Evolutionary conservation across 2,888 invertebrate genomes (phyloP).

Genomic region (Aphrophora alni): DNA sequence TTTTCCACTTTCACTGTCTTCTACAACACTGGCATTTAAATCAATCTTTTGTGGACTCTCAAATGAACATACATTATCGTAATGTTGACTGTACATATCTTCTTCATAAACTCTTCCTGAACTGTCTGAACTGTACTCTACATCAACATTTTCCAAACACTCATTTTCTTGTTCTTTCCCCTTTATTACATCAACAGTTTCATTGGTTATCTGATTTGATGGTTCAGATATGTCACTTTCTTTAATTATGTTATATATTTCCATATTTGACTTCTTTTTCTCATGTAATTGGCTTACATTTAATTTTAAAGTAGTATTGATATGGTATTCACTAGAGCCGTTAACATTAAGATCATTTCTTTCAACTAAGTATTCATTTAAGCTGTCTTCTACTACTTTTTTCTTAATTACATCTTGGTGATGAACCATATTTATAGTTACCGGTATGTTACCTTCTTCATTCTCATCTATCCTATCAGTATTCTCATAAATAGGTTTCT

Average conservation of each 20-base stretch:
- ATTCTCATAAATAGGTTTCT: too few relatives aligned
- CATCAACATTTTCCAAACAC: not conserved
- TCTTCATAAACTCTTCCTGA: slow-evolving; percentile 6
- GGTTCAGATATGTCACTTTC: too few relatives aligned
- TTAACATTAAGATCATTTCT: too few relatives aligned
- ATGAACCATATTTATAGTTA: too few relatives aligned
- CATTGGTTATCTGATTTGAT: too few relatives aligned
- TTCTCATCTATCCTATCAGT: too few relatives aligned
- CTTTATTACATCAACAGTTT: not conserved
- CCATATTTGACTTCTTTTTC: not conserved
- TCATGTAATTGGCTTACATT: not conserved
- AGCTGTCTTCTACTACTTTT: too few relatives aligned
- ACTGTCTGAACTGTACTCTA: not conserved
- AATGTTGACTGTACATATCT: not conserved
- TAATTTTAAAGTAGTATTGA: too few relatives aligned
- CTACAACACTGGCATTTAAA: not conserved
- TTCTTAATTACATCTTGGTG: too few relatives aligned
- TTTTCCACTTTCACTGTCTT: not conserved
- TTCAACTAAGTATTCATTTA: too few relatives aligned
- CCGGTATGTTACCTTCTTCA: too few relatives aligned
- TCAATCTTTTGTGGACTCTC: not conserved
- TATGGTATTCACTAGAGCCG: too few relatives aligned
- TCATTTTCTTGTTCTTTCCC: not conserved
- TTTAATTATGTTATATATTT: not conserved
- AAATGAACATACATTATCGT: not conserved